Conservation (phyloP, 2,113 vertebrate species). For the Pteronura brasiliensis region DNA sequence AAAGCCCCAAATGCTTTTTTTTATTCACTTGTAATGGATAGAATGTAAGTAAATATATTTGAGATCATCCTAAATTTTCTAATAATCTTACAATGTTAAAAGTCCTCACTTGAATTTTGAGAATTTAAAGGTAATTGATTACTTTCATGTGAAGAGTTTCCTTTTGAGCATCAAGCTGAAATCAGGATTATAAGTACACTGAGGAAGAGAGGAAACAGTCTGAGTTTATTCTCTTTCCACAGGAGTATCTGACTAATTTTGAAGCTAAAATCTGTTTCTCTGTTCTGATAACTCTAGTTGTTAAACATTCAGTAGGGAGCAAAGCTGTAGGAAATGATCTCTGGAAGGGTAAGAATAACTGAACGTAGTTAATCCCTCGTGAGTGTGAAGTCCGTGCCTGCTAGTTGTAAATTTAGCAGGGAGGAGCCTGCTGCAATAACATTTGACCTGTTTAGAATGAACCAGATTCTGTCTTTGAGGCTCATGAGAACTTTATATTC, state of each 20-base stretch:
- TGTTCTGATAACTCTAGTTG: neutral
- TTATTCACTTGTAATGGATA: neutral
- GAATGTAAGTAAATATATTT: neutral
- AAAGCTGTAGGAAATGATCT: slow-evolving; percentile 25
- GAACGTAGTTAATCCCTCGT: neutral
- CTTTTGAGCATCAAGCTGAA: neutral
- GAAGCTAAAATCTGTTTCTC: neutral
- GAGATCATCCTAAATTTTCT: neutral
- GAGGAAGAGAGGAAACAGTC: neutral
- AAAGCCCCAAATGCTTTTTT: neutral
- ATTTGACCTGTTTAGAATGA: slow-evolving; percentile 8
- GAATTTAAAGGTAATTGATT: neutral
- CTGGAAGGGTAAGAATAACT: neutral
- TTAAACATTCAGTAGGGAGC: slow-evolving; percentile 6
- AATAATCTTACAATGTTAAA: neutral
- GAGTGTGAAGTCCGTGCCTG: neutral
- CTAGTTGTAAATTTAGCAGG: slow-evolving; percentile 29
- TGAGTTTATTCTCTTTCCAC: slow-evolving; percentile 2
- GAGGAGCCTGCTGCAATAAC: neutral
- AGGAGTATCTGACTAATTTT: slow-evolving; percentile 21
- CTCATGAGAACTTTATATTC: slow-evolving; percentile 56
- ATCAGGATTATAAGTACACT: neutral
- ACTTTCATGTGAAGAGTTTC: neutral
- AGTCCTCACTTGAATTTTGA: slow-evolving; percentile 24
- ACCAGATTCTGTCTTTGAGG: slow-evolving; percentile 27